Evolutionary conservation across 1,140 invertebrate species (phyloP).

Genomic region (Ooceraea biroi): DNA sequence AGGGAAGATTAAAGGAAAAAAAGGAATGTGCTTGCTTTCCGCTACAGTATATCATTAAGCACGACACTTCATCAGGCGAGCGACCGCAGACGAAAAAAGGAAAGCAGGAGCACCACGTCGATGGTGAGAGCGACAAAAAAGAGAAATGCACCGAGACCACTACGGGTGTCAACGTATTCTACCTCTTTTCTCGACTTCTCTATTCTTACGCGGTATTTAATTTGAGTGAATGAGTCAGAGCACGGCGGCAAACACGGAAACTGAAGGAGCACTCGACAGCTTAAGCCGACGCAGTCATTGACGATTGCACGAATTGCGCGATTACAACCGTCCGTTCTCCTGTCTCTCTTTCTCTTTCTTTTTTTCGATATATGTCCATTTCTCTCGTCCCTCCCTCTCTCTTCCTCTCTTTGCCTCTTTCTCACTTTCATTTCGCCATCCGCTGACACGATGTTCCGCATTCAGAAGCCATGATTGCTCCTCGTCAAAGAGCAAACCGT

Average conservation of each 20-base stretch:
- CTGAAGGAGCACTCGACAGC: constrained; percentile 40
- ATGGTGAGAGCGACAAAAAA: constrained; percentile 15
- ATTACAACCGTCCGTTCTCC: constrained; percentile 41
- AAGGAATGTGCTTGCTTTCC: background rate
- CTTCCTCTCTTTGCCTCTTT: constrained; percentile 2
- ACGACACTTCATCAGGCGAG: background rate
- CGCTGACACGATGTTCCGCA: constrained; percentile 26
- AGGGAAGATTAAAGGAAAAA: background rate
- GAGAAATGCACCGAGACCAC: background rate
- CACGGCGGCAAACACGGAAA: constrained; percentile 34
- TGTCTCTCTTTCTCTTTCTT: background rate
- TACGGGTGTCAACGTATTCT: constrained; percentile 20
- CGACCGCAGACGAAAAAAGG: background rate
- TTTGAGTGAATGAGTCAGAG: constrained; percentile 29
- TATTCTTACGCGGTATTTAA: constrained; percentile 52
- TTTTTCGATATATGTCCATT: no score
- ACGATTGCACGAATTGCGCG: constrained; percentile 41
- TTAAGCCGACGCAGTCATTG: constrained; percentile 39
- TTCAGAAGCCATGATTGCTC: constrained; percentile 56
- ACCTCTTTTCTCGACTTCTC: constrained; percentile 17
- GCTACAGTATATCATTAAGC: constrained; percentile 10
- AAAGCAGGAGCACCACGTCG: background rate
- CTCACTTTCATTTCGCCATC: background rate
- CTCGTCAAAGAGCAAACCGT: constrained; percentile 57
- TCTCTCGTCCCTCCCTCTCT: background rate